Evolutionary conservation across 1,140 invertebrate genomes (phyloP).

Genomic region (Brachionus koreanus): DNA sequence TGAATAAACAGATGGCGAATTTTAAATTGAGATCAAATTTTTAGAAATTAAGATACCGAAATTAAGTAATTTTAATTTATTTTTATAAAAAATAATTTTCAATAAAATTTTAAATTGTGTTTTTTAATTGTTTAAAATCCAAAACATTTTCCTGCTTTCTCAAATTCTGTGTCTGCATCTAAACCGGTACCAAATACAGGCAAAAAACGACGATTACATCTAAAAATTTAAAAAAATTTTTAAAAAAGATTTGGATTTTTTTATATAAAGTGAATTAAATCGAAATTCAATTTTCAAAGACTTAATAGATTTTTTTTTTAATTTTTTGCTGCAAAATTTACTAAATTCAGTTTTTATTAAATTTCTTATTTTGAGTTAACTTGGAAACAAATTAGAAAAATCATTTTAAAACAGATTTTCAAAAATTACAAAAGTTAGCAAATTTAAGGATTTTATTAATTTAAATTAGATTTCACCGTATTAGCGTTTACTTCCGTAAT

Average conservation of each 20-base stretch:
- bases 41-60: background rate
- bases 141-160: background rate
- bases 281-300: too few species aligned
- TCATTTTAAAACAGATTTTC: too few species aligned
- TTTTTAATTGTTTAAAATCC: background rate
- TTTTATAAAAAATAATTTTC: slow-evolving; percentile 9
- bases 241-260: background rate
- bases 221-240: background rate
- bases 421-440: too few species aligned
- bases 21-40: background rate
- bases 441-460: too few species aligned
- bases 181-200: slow-evolving; percentile 25
- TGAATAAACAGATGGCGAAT: background rate
- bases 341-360: too few species aligned
- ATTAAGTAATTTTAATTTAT: background rate
- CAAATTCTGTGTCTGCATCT: slow-evolving; percentile 19
- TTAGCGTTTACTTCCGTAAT: too few species aligned
- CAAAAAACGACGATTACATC: slow-evolving; percentile 30
- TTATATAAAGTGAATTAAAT: too few species aligned
- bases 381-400: too few species aligned
- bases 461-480: too few species aligned
- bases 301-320: too few species aligned
- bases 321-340: too few species aligned
- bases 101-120: slow-evolving; percentile 25
- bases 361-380: too few species aligned